Base-by-base conservation (phyloP, 2,888 invertebrate species). In the Neelides folsomi region DNA sequence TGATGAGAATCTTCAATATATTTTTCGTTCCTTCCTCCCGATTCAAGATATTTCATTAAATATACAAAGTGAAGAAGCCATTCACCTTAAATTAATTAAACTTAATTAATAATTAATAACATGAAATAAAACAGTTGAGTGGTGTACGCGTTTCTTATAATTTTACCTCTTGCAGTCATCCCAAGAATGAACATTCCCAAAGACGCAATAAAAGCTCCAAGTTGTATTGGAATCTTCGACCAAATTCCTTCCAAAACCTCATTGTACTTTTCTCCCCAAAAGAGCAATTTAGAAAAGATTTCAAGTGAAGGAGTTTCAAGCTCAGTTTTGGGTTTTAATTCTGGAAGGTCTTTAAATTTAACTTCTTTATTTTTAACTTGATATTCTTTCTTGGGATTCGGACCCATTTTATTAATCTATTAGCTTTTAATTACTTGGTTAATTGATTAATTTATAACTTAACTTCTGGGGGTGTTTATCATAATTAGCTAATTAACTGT, bases 31-130 rank as follows among this genome's bases (percentile, higher is more conserved):
- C 55, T 51, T 10, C 59, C 59, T 18, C 59, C 65, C 13, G 60
- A 16, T 68, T 68, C 68, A 69, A 72, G 69, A 60, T 80, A 80
- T 62, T 77, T 79, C 27, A 77, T 67, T 1, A 79, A 73, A 65
- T 81, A 76, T 0, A 80, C 77, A 35, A 78, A 66, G 40, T 82
- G 76, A 2, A 79, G 69, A 13, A 82, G 72, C 82, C 81, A 82
- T 72, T 81, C 79, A 66, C 81, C 81, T 81, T 68, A 13, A 73
- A 65, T 50, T 53, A 54, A 46, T 54, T 47, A 51, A 35, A 36
- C 43, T 43, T 13, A 6, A 15, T 49, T 18, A 13, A 38, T 16
- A 12, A 9, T 8, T 19, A 5, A 18, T 16, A 6, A 52, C 16
- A 38, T n/a, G 10, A 46, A 44, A 45, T 44, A n/a, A 18, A 49